Percentiles rank a stretch among this genome's conserved stretches.
Evolutionary conservation across 2,113 vertebrate genomes (phyloP).

Genomic region (Rhinolophus sinicus): DNA sequence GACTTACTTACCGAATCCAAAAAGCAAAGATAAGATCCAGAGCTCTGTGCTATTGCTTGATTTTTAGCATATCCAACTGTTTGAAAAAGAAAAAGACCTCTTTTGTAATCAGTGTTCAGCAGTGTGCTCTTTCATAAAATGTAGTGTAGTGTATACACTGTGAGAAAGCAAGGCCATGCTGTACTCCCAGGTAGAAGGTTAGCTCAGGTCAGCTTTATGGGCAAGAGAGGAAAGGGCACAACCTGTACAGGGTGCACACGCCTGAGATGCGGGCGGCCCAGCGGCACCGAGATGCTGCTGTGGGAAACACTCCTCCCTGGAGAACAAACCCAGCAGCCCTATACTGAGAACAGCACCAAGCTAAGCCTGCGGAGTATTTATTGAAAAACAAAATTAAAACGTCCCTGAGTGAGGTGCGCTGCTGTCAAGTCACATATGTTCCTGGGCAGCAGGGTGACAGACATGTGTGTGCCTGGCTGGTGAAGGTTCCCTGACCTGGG

Average conservation of each 20-base stretch:
- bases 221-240: neutral
- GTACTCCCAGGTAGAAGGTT: neutral
- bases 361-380: neutral
- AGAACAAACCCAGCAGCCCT: neutral
- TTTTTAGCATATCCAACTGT: slow-evolving; percentile 98
- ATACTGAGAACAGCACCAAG: neutral
- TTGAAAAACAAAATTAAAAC: neutral
- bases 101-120: neutral
- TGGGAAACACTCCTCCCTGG: neutral
- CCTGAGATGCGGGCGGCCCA: neutral
- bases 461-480: fast-evolving
- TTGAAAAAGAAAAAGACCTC: slow-evolving; percentile 71
- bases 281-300: fast-evolving
- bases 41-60: slow-evolving; percentile 92
- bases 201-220: neutral
- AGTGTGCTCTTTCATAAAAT: neutral
- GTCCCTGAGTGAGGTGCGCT: neutral
- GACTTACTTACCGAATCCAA: slow-evolving; percentile 95
- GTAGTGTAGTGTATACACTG: fast-evolving
- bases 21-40: slow-evolving; percentile 94
- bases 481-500: no score
- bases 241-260: neutral
- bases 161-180: neutral
- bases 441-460: neutral
- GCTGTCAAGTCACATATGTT: no score